Conservation (phyloP, 1,140 invertebrate genomes). For the Ips nitidus region DNA sequence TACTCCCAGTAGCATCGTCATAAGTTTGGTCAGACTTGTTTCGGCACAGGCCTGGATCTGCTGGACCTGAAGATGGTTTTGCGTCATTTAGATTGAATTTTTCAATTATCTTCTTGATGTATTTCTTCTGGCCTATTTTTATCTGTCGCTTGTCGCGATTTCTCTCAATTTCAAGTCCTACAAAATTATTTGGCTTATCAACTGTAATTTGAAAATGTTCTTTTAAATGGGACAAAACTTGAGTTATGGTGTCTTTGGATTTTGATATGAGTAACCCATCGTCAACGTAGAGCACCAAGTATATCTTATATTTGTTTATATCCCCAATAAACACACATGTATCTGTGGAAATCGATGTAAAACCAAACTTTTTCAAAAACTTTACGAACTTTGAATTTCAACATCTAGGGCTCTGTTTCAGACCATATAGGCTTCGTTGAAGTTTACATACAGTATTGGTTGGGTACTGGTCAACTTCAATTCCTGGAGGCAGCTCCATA, state of each 20-base stretch:
- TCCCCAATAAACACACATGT: too few species aligned
- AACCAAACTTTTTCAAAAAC: constrained; percentile 8
- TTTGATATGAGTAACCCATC: constrained; percentile 21
- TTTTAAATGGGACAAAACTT: constrained; percentile 16
- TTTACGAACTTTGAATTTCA: constrained; percentile 48
- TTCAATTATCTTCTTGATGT: constrained; percentile 28
- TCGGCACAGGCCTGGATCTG: constrained; percentile 3
- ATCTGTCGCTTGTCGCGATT: constrained; percentile 4
- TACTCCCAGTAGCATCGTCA: not conserved
- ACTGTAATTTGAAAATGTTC: constrained; percentile 20
- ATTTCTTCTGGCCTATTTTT: constrained; percentile 21
- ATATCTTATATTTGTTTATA: not conserved
- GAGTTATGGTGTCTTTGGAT: not conserved
- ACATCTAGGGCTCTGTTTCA: constrained; percentile 52
- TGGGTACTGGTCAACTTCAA: constrained; percentile 50
- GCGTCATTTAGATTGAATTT: constrained; percentile 26
- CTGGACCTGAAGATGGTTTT: constrained; percentile 2
- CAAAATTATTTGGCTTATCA: constrained; percentile 5
- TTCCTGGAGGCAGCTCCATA: too few species aligned
- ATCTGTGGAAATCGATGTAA: too few species aligned
- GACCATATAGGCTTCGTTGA: constrained; percentile 51
- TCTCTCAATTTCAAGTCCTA: constrained; percentile 17
- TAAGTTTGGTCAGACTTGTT: too few species aligned
- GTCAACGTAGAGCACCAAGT: constrained; percentile 24
- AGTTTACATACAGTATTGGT: constrained; percentile 40